Evolutionary conservation across 2,113 vertebrate species (phyloP), one percentile per base, ranked within the genome.

Genomic region (Bos javanicus): DNA sequence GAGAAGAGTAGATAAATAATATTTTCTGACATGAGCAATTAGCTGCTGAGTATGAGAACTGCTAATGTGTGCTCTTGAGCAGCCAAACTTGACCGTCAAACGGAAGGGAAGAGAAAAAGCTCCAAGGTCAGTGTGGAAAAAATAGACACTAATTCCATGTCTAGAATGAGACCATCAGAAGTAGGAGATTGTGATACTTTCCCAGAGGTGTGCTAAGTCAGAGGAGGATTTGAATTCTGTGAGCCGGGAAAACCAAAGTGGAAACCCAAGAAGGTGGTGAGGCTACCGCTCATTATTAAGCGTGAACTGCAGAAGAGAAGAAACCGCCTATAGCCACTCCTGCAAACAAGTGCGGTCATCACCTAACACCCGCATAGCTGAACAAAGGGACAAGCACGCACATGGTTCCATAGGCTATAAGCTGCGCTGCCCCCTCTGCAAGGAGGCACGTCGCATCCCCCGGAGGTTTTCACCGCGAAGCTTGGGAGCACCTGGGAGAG

Each of bases 31-130:
- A 19, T 1, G 56, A 94, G 57, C 64, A 59, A 85, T 96, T 76
- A 76, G 80, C 85, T 81, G 30, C 48, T 80, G 64, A 39, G 36
- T 67, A 33, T 89, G 78, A 94, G 83, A 92, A 88, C 9, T 46
- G 16, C 56, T 26, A 46, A 57, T 48, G 60, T 62, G 54, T 23
- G 60, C 46, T 48, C 82, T 33, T 46, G 10, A 89, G 78, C 28
- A 84, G 94, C 56, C 96, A 96, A 62, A 85, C 59, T 43, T 62
- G 91, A 95, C 87, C 93, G 57, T 95, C 85, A 91, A 74, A 48
- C 7, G 15, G 74, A 92, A 95, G 48, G 62, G 10, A 26, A 90
- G 60, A 89, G 81, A 86, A 91, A 87, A 76, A 54, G 21, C 50
- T 26, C 43, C 92, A 93, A 97, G 90, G 60, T 96, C 94, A 62